Evolutionary conservation across 2,888 invertebrate species (phyloP).

Genomic region (Heliconius charithonia): DNA sequence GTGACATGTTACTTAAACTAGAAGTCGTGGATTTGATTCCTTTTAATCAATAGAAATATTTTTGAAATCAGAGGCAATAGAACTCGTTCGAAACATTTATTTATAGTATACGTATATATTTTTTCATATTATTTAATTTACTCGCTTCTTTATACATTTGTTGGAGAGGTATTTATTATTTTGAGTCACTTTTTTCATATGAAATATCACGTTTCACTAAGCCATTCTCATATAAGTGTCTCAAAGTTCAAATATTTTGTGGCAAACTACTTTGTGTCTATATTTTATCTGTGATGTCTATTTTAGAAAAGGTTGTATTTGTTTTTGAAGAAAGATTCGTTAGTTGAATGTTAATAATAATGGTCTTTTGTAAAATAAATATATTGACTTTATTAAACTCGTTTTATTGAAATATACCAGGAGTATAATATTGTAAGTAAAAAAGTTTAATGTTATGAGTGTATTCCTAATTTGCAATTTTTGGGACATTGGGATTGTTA

Average conservation of each 20-base stretch:
- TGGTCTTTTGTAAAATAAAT: constrained; percentile 75
- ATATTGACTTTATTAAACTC: constrained; percentile 58
- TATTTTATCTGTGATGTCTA: constrained; percentile 82
- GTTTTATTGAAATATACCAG: constrained; percentile 38
- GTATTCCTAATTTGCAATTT: too few relatives aligned
- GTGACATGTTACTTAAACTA: not conserved
- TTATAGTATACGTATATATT: not conserved
- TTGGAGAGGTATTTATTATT: not conserved
- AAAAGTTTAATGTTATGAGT: too few relatives aligned
- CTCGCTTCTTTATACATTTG: not conserved
- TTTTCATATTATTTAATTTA: not conserved
- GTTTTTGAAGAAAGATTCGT: constrained; percentile 65
- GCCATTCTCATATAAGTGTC: constrained; percentile 27
- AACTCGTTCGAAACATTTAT: not conserved
- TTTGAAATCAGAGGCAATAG: not conserved
- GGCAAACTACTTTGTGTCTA: constrained; percentile 73
- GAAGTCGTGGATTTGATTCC: not conserved
- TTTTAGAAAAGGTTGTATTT: constrained; percentile 70
- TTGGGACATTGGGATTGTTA: too few relatives aligned
- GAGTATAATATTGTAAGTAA: not conserved
- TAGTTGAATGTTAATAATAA: constrained; percentile 67
- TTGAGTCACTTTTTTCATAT: constrained; percentile 15
- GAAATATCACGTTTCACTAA: constrained; percentile 2
- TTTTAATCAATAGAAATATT: not conserved
- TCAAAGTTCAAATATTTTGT: constrained; percentile 52